Evolutionary conservation across 2,888 invertebrate genomes (phyloP), one percentile per base, ranked within the genome.

Genomic region (Thecocarcelia acutangulata): DNA sequence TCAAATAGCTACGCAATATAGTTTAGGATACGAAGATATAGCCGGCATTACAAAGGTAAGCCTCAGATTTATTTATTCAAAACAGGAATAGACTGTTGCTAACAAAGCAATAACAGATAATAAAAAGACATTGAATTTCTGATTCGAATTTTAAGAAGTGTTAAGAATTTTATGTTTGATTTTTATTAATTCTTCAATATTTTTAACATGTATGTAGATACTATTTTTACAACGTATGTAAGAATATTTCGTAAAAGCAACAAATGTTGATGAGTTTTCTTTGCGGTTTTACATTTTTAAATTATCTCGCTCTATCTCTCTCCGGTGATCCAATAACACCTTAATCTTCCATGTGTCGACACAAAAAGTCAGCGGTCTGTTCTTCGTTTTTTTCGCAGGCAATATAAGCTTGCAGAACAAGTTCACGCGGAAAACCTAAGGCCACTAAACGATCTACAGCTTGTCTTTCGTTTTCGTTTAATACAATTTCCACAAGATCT

Each of bases 341-440:
- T 64, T 82, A 82, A 44, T 87, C 88, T 46, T 88, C 88, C 59
- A 84, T 84, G 66, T 88, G 84, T 11, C 86, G 85, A 75, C 88
- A 87, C 8, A 88, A 84, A 46, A 87, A 83, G 58, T 88, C 87
- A 4, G 89, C 88, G 5, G 88, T 84, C 44, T 87, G 84, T 50
- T 87, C 87, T 66, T 88, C 89, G 44, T 88, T 86, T 75, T 86
- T 87, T 48, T 88, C 87, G 56, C 88, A 88, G 12, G 87, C 88
- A 40, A 88, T 52, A 17, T 86, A 88, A 12, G 85, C 85, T 68
- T 87, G 86, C 42, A 88, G 28, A 4, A 87, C 88, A 15, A 84
- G 70, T 0, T 85, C 84, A 0, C 88, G 86, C 3, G 85, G 85
- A 42, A 88, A 88, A 12, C 88, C 88, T 68, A 88, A 66, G 3